phyloP scores from a whole-genome alignment of 2,888 invertebrate genomes.

The Drosophila nigricruria region DNA sequence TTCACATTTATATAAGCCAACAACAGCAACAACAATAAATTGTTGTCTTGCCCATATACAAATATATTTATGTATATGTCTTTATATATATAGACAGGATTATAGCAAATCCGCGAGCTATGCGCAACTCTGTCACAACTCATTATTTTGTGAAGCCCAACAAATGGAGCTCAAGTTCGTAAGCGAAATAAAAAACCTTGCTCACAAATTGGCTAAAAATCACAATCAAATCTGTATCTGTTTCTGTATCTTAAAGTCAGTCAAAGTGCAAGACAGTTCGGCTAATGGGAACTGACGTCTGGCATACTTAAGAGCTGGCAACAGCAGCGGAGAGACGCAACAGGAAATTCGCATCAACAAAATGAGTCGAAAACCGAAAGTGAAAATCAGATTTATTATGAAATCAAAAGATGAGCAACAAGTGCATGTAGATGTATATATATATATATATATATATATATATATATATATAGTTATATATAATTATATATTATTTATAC shows the following conservation, averaged over 20 bases:
- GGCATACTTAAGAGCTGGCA: slow-evolving; percentile 40
- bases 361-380: slow-evolving; percentile 25
- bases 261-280: slow-evolving; percentile 31
- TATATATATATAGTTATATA: background rate
- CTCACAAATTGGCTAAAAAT: slow-evolving; percentile 18
- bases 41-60: slow-evolving; percentile 47
- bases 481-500: no score
- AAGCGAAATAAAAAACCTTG: slow-evolving; percentile 26
- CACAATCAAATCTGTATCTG: slow-evolving; percentile 16
- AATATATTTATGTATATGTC: background rate
- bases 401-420: slow-evolving; percentile 1
- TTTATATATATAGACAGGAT: slow-evolving; percentile 37
- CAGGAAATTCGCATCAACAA: slow-evolving; percentile 24
- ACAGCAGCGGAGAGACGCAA: slow-evolving; percentile 12
- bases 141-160: slow-evolving; percentile 58
- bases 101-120: slow-evolving; percentile 53
- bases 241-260: slow-evolving; percentile 30
- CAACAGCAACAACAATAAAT: slow-evolving; percentile 73
- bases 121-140: slow-evolving; percentile 63
- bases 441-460: background rate
- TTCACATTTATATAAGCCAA: slow-evolving; percentile 77
- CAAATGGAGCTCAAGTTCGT: slow-evolving; percentile 40
- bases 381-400: slow-evolving; percentile 16
- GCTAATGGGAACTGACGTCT: slow-evolving; percentile 50
- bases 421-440: background rate